Evolutionary conservation across 2,797 vertebrate genomes (phyloP), one percentile per base, ranked within the genome.

Genomic region (Alca torda): DNA sequence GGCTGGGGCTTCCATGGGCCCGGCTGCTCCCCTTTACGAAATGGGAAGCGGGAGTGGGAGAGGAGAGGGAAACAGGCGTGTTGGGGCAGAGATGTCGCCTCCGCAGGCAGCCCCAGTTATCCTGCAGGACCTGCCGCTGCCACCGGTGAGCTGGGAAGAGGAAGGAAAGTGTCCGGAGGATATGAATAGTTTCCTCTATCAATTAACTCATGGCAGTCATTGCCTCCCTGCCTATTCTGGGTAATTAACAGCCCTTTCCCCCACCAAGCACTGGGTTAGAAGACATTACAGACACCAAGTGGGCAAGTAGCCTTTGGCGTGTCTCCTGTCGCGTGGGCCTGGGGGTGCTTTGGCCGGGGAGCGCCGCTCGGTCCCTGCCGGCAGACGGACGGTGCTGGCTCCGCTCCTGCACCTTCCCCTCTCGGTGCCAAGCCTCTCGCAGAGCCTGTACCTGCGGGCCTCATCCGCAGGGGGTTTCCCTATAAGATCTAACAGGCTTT

Each of bases 291-390:
- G 72, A 6, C 45, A 33, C 67, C 15, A n/a, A 10, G 11, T 26
- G 86, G 68, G 77, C 26, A 24, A 41, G 61, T 4, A 69, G 74
- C 60, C 51, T 68, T 77, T 8, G 11, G 67, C 48, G 57, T 41
- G 9, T 60, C 78, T 69, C 45, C 57, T 53, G 3, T 25, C 7
- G 6, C 28, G 5, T 18, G 82, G 83, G 46, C 67, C 43, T 50
- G 21, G 20, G 18, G 25, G 63, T 23, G 31, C 51, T 67, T 63
- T 5, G 13, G 56, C 59, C 0, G 3, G 35, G 57, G 33, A 41
- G 39, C 1, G 0, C 20, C 0, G 1, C n/a, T 21, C 10, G 1
- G 10, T 63, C 11, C 43, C 76, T 28, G 70, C 28, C 0, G 1
- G 26, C 50, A 5, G 77, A 23, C 1, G 9, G 74, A 72, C 1